Evolutionary conservation across 2,888 invertebrate genomes (phyloP), one percentile per base, ranked within the genome.

Genomic region (Masnerella sp.): DNA sequence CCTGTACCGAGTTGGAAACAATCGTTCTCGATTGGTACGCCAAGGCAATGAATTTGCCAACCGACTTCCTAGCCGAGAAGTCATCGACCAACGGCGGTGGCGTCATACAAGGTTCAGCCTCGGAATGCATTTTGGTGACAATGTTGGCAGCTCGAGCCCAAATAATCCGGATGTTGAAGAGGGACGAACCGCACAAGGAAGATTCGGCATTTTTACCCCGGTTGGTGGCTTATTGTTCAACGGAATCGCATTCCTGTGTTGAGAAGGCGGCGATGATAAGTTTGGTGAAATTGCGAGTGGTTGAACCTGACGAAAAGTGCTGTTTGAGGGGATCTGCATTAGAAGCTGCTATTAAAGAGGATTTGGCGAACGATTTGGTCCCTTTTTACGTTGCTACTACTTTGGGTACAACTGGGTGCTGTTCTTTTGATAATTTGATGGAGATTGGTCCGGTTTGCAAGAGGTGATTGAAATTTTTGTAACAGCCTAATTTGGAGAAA

Each of bases 321-420:
- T 89, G 90, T 32, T 88, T 94, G 49, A 89, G 93, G 8, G 93
- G 93, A 0, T 89, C 90, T 62, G 89, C 90, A 0, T 86, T 94
- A 1, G 88, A 89, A 34, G 89, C 90, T 75, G 91, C 92, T 0
- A 91, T 93, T 79, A 89, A 91, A 84, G 93, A 94, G 80, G 96
- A 96, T 85, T 88, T 92, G 58, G 90, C 90, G 9, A 90, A 91
- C 25, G 95, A 95, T 0, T 85, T 96, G 42, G 91, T 94, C 15
- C 96, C 96, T 1, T 95, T 96, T 85, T 96, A 94, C 84, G 95
- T 95, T 14, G 93, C 93, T 1, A 91, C 93, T 0, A 96, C 95
- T 0, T 88, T 96, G 7, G 96, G 96, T 0, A 94, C 96, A 1
- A 96, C 96, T 0, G 92, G 93, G 0, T 93, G 93, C 65, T 94